A percentile compares a stretch with the other conserved stretches of the same genome.
Conservation (phyloP, 2,888 invertebrate species). For the Mycalesis mineus region DNA sequence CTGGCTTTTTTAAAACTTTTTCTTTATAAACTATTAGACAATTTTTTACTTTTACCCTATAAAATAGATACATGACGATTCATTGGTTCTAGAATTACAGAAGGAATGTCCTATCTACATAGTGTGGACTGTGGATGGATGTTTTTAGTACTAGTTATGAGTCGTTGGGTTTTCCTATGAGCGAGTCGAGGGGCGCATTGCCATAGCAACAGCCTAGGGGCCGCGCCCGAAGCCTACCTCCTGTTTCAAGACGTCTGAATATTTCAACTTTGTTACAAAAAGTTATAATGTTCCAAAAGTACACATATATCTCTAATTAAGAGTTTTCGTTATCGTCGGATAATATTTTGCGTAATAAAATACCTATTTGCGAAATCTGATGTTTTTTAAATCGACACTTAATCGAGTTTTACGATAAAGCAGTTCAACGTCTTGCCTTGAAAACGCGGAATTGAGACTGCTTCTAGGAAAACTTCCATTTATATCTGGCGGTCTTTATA, state of each 20-base stretch:
- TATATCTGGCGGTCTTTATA: conserved; percentile 11
- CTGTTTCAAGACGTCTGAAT: background rate
- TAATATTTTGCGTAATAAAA: background rate
- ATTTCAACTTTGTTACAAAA: background rate
- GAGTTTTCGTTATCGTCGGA: conserved; percentile 13
- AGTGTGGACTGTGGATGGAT: background rate
- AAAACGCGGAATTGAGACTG: conserved; percentile 26
- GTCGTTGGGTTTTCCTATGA: conserved; percentile 32
- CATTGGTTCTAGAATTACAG: background rate
- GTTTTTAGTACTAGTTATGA: conserved; percentile 11
- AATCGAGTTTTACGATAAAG: conserved; percentile 20
- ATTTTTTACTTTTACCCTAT: background rate
- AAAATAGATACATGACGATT: too few relatives aligned
- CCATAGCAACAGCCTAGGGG: conserved; percentile 63
- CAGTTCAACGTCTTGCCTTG: conserved; percentile 29
- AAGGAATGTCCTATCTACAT: background rate
- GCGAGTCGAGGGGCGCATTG: conserved; percentile 55
- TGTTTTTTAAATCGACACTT: conserved; percentile 9
- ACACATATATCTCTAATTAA: conserved; percentile 3
- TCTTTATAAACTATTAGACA: background rate
- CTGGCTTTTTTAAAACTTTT: background rate
- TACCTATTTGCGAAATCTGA: conserved; percentile 9
- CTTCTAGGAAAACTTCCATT: conserved; percentile 21
- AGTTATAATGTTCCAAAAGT: background rate
- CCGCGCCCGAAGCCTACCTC: conserved; percentile 57